These are phyloP conservation scores for Polyommatus iphigenia DNA, from an alignment of 2,888 invertebrate genomes.

Conservation along the genomic window DNA sequence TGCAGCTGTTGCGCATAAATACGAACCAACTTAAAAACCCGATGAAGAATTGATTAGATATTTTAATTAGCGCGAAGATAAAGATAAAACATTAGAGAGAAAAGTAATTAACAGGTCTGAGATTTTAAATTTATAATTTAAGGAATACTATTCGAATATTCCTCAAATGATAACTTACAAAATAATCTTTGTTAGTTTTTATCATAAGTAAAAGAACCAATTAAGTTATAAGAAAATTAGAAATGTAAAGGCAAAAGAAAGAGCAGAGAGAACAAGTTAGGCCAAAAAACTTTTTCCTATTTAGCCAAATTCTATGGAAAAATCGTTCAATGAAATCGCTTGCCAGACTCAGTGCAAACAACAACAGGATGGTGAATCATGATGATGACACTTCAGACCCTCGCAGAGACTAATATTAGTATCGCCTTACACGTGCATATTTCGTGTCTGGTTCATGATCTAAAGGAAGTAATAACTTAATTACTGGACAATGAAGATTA, in stretches of 20 bases:
- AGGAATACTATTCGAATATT: neutral
- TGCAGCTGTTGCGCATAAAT: constrained; percentile 79
- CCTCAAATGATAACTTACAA: neutral
- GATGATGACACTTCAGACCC: constrained; percentile 16
- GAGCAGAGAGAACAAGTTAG: neutral
- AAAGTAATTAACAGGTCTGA: neutral
- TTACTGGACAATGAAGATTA: neutral
- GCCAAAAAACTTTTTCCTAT: neutral
- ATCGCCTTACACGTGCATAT: constrained; percentile 2
- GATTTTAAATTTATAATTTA: neutral
- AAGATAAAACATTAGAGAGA: neutral
- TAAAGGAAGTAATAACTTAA: constrained; percentile 4
- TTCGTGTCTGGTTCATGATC: constrained; percentile 17
- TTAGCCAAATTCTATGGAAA: neutral
- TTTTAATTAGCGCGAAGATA: neutral
- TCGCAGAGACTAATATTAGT: constrained; percentile 18
- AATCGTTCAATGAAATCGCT: neutral
- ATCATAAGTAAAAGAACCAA: no score
- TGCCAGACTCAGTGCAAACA: neutral
- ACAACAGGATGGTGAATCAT: constrained; percentile 18
- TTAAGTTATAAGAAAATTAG: neutral
- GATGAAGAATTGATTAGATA: constrained; percentile 43
- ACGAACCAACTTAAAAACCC: constrained; percentile 64
- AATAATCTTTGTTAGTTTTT: neutral
- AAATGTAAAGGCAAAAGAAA: neutral